Evolutionary conservation across 1,140 invertebrate species (phyloP).

Genomic region (Euura lappo): DNA sequence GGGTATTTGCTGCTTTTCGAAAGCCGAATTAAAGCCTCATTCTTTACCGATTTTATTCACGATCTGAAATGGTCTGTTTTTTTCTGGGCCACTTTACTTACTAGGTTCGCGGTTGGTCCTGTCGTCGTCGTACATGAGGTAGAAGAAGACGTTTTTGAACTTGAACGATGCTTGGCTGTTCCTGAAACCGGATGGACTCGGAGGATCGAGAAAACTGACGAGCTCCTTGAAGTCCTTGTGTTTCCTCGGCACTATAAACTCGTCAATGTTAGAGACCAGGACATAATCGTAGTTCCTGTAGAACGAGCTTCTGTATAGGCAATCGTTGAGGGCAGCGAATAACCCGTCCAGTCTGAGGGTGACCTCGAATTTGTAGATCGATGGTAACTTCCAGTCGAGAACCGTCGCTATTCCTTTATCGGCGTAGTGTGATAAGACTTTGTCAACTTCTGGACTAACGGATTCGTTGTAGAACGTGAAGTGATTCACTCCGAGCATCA

Average conservation of each 20-base stretch:
- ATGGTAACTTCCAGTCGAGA: slow-evolving; percentile 67
- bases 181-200: slow-evolving; percentile 12
- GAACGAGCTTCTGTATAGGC: slow-evolving; percentile 62
- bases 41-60: background rate
- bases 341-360: slow-evolving; percentile 66
- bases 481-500: slow-evolving; percentile 66
- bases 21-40: too few species aligned
- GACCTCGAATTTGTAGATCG: slow-evolving; percentile 45
- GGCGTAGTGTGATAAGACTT: slow-evolving; percentile 62
- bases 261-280: slow-evolving; percentile 68
- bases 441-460: slow-evolving; percentile 58
- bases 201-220: slow-evolving; percentile 24
- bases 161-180: slow-evolving; percentile 56
- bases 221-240: slow-evolving; percentile 42
- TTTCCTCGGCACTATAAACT: slow-evolving; percentile 65
- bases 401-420: slow-evolving; percentile 56
- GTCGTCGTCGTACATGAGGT: slow-evolving; percentile 64
- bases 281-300: slow-evolving; percentile 58
- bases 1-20: too few species aligned
- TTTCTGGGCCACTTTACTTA: slow-evolving; percentile 43
- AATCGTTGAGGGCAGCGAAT: slow-evolving; percentile 69
- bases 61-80: background rate
- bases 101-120: slow-evolving; percentile 48
- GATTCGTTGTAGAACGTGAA: slow-evolving; percentile 73
- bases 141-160: slow-evolving; percentile 70